Evolutionary conservation across 1,140 invertebrate species (phyloP).

Genomic region (Pachyrhynchus sulphureomaculatus): DNA sequence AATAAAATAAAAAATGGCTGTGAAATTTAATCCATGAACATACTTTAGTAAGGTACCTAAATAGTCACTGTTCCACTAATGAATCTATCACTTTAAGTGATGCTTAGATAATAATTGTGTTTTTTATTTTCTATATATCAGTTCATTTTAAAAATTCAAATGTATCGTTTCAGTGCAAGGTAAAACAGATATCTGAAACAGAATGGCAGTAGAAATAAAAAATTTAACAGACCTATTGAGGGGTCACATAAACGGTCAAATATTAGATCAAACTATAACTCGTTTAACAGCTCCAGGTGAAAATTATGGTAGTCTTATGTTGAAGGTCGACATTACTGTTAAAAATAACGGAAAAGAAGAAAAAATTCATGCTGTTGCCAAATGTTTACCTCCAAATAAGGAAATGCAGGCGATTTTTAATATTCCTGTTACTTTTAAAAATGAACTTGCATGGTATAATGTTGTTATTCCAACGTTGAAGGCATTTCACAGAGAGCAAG

Average conservation of each 20-base stretch:
- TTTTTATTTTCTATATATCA: too few species aligned
- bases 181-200: too few species aligned
- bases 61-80: too few species aligned
- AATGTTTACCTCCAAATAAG: slow-evolving; percentile 55
- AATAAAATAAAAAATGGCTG: too few species aligned
- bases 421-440: slow-evolving; percentile 55
- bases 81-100: too few species aligned
- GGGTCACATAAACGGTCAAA: slow-evolving; percentile 4
- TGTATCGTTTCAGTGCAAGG: too few species aligned
- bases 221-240: slow-evolving; percentile 23
- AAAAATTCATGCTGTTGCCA: slow-evolving; percentile 53
- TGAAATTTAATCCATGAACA: too few species aligned
- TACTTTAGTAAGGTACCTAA: too few species aligned
- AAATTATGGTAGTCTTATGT: slow-evolving; percentile 61
- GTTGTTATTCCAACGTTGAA: slow-evolving; percentile 52
- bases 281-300: slow-evolving; percentile 58
- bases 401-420: slow-evolving; percentile 57
- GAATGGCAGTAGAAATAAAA: not conserved
- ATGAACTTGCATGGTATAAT: slow-evolving; percentile 58
- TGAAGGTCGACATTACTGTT: slow-evolving; percentile 47
- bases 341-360: slow-evolving; percentile 46
- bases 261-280: slow-evolving; percentile 22
- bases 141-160: too few species aligned
- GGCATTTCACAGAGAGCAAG: slow-evolving; percentile 52
- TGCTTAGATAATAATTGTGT: too few species aligned